These are phyloP conservation scores for Chelonus formosanus DNA, from an alignment of 2,888 invertebrate species.

Conservation along the genomic window DNA sequence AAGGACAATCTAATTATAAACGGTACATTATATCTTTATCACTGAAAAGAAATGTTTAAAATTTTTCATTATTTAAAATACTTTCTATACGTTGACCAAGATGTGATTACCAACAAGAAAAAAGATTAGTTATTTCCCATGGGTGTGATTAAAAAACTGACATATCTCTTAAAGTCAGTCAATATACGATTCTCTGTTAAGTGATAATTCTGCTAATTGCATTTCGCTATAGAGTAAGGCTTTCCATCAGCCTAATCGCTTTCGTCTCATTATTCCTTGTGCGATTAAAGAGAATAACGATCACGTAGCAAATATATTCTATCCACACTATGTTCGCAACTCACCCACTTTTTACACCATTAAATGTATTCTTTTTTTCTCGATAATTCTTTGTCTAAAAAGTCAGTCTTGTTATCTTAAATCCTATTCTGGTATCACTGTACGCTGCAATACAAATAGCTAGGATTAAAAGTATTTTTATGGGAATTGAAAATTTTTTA, in stretches of 20 bases:
- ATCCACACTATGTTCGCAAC: constrained; percentile 14
- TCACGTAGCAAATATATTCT: constrained; percentile 30
- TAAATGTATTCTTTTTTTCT: constrained; percentile 32
- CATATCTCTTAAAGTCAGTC: constrained; percentile 19
- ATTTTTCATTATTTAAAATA: too few relatives aligned
- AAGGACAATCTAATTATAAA: too few relatives aligned
- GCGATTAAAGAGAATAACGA: constrained; percentile 57
- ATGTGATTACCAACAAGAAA: too few relatives aligned
- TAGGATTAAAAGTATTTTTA: constrained; percentile 49
- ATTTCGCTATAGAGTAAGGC: constrained; percentile 41
- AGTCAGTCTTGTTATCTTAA: constrained; percentile 22
- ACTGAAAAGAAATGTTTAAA: too few relatives aligned
- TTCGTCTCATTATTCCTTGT: constrained; percentile 57
- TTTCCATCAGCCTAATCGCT: constrained; percentile 58
- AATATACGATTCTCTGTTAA: constrained; percentile 41
- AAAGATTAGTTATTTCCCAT: too few relatives aligned
- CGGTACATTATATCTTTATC: too few relatives aligned
- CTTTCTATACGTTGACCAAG: too few relatives aligned
- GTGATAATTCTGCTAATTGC: constrained; percentile 59
- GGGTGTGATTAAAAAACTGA: background rate
- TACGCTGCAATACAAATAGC: constrained; percentile 45
- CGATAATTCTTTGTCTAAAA: constrained; percentile 24
- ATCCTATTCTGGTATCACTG: constrained; percentile 25
- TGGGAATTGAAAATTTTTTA: constrained; percentile 34
- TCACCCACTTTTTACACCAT: background rate